Evolutionary conservation across 1,140 invertebrate genomes (phyloP).

Genomic region (Danaus plexippus): DNA sequence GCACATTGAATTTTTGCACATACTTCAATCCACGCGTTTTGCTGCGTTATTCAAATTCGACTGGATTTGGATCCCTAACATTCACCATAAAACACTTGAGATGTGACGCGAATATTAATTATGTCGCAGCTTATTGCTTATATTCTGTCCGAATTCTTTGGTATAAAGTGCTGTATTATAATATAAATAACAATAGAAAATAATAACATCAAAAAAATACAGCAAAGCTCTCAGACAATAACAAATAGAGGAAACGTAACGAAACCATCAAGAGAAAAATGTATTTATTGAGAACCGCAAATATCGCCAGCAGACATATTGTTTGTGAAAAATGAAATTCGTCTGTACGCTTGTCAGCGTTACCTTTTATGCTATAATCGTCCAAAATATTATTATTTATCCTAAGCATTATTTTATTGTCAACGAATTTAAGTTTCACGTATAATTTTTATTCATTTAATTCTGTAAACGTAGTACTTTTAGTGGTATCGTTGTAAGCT

Average conservation of each 20-base stretch:
- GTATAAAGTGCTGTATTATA: conserved; percentile 24
- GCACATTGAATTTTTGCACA: conserved; percentile 39
- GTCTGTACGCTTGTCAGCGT: conserved; percentile 7
- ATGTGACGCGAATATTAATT: too few species aligned
- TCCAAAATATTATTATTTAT: too few species aligned
- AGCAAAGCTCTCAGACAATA: conserved; percentile 55
- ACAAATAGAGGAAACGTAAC: conserved; percentile 47
- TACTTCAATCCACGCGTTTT: conserved; percentile 26
- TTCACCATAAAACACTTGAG: too few species aligned
- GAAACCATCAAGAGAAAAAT: conserved; percentile 43
- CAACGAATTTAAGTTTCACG: too few species aligned
- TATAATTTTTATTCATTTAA: too few species aligned
- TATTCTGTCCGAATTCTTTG: conserved; percentile 21
- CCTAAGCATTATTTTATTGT: too few species aligned
- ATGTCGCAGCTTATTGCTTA: conserved; percentile 14
- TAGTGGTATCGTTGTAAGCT: too few species aligned
- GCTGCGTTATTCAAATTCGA: too few species aligned
- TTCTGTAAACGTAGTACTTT: too few species aligned
- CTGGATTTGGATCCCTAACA: too few species aligned
- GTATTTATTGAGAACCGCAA: conserved; percentile 49
- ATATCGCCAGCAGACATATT: conserved; percentile 52
- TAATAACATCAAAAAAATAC: conserved; percentile 31
- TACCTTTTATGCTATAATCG: not conserved
- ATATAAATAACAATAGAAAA: too few species aligned
- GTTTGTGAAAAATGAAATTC: conserved; percentile 49